phyloP scores from a whole-genome alignment of 2,113 vertebrate genomes.

The Atractosteus spatula region DNA sequence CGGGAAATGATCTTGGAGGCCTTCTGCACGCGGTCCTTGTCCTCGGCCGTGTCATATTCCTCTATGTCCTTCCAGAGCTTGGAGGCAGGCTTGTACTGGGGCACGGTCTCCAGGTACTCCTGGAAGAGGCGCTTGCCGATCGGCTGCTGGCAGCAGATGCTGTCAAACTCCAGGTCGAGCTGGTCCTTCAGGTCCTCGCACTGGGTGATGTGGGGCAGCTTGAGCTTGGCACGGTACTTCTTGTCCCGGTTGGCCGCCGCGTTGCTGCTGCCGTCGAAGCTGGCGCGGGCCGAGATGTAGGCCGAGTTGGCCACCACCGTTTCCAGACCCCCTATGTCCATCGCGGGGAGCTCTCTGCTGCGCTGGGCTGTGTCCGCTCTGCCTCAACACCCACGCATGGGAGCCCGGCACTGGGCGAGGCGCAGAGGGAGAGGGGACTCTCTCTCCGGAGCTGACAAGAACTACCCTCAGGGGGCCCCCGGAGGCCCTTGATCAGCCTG shows the following conservation, averaged over 20 bases:
- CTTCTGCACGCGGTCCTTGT: slow-evolving; percentile 61
- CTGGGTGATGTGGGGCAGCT: slow-evolving; percentile 71
- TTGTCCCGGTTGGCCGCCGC: slow-evolving; percentile 60
- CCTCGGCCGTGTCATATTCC: slow-evolving; percentile 66
- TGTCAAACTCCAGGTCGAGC: slow-evolving; percentile 61
- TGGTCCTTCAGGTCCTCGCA: slow-evolving; percentile 64
- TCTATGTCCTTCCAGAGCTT: slow-evolving; percentile 69
- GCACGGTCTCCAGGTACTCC: slow-evolving; percentile 59
- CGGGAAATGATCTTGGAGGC: slow-evolving; percentile 63
- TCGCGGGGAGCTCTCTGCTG: slow-evolving; percentile 18
- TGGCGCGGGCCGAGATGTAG: slow-evolving; percentile 72
- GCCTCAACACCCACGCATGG: background rate
- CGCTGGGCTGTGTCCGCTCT: background rate
- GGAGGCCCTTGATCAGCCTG: background rate
- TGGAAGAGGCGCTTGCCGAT: slow-evolving; percentile 71
- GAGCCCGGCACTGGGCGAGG: slow-evolving; percentile 3
- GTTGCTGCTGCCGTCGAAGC: slow-evolving; percentile 61
- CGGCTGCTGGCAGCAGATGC: slow-evolving; percentile 62
- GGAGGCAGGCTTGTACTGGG: slow-evolving; percentile 56
- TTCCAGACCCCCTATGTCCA: slow-evolving; percentile 71
- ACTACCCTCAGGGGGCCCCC: too few relatives aligned
- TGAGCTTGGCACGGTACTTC: slow-evolving; percentile 69
- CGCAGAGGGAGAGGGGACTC: slow-evolving; percentile 13
- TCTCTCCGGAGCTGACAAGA: background rate
- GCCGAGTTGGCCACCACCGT: slow-evolving; percentile 76